phyloP scores from a whole-genome alignment of 2,113 vertebrate species.

The Caranx melampygus region DNA sequence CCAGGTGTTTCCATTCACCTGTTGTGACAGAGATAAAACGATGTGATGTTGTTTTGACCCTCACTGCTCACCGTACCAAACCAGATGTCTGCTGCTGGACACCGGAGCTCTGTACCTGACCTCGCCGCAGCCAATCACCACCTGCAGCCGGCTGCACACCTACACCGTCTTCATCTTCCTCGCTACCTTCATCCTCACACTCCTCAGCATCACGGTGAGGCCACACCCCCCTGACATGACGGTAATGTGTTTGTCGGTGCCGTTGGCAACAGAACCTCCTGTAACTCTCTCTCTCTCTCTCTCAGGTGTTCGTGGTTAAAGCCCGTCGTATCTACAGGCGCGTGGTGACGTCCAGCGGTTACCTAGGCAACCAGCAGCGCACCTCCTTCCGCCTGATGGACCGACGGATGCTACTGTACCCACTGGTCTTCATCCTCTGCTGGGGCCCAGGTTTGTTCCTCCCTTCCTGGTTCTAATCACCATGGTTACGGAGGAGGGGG shows the following conservation, averaged over 20 bases:
- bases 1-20: background rate
- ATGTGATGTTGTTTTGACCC: background rate
- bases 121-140: slow-evolving; percentile 22
- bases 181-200: slow-evolving; percentile 84
- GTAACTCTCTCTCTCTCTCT: background rate
- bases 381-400: slow-evolving; percentile 85
- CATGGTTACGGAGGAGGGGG: background rate
- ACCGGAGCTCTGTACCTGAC: slow-evolving; percentile 72
- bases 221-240: too few species aligned
- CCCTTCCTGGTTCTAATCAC: background rate
- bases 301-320: slow-evolving; percentile 85
- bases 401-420: slow-evolving; percentile 87
- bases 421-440: slow-evolving; percentile 87
- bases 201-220: slow-evolving; percentile 86
- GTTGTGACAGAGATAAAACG: background rate
- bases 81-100: slow-evolving; percentile 90
- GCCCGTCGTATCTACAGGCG: slow-evolving; percentile 85
- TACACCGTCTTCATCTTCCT: slow-evolving; percentile 87
- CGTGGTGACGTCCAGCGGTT: slow-evolving; percentile 84
- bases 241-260: background rate
- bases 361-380: slow-evolving; percentile 89
- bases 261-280: too few species aligned
- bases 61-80: background rate
- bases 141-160: slow-evolving; percentile 80
- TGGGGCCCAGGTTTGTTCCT: slow-evolving; percentile 88